phyloP scores from a whole-genome alignment of 2,888 invertebrate species.

The Acronicta psi region DNA sequence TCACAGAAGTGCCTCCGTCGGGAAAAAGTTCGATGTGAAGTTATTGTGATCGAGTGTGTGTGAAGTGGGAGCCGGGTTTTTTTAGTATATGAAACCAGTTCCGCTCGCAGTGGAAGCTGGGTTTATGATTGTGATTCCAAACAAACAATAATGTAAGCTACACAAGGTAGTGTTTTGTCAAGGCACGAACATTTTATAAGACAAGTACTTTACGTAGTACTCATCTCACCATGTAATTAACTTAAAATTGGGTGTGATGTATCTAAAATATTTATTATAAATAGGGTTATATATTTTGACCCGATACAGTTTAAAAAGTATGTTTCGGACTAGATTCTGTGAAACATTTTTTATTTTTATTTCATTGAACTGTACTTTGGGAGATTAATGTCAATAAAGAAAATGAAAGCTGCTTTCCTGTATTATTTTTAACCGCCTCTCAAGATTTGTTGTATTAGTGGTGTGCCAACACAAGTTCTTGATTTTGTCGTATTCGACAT shows the following conservation, averaged over 20 bases:
- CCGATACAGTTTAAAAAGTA: constrained; percentile 65
- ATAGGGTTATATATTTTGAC: constrained; percentile 45
- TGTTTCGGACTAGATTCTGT: constrained; percentile 57
- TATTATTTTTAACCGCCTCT: constrained; percentile 28
- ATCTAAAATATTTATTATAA: constrained; percentile 61
- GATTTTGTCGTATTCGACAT: too few species aligned
- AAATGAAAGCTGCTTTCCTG: constrained; percentile 57
- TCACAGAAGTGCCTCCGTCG: too few species aligned
- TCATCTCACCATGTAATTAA: constrained; percentile 46
- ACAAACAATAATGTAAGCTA: constrained; percentile 16
- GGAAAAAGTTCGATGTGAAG: too few species aligned
- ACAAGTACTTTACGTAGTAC: constrained; percentile 27
- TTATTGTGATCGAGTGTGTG: too few species aligned
- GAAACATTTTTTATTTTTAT: constrained; percentile 72
- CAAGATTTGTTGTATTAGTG: too few species aligned
- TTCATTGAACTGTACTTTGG: constrained; percentile 74
- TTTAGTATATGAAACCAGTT: too few species aligned
- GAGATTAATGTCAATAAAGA: constrained; percentile 82
- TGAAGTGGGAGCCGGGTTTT: too few species aligned
- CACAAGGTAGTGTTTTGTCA: constrained; percentile 24
- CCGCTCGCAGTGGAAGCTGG: too few species aligned
- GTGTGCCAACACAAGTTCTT: too few species aligned
- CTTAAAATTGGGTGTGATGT: constrained; percentile 60
- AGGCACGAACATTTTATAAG: constrained; percentile 52
- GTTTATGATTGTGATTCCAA: constrained; percentile 9